Evolutionary conservation across 2,113 vertebrate genomes (phyloP).

Genomic region (Nerophis lumbriciformis): DNA sequence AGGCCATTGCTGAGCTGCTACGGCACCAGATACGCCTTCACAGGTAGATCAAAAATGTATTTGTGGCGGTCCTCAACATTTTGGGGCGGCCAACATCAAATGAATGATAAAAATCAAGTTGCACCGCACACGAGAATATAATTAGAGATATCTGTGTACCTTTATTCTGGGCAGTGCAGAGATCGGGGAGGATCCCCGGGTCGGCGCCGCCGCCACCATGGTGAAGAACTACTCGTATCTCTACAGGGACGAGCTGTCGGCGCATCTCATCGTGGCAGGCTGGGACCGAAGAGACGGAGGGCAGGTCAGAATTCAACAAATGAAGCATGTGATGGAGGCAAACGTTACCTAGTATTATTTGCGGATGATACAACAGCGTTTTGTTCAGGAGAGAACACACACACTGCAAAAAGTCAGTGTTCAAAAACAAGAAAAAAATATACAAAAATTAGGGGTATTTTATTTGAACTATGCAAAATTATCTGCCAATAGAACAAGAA

Average conservation of each 20-base stretch:
- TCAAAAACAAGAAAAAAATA: too few relatives aligned
- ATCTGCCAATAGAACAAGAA: too few relatives aligned
- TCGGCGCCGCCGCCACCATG: slow-evolving; percentile 77
- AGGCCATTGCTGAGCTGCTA: slow-evolving; percentile 80
- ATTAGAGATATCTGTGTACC: neutral
- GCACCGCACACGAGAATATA: too few relatives aligned
- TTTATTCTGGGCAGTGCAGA: slow-evolving; percentile 66
- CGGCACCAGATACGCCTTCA: slow-evolving; percentile 83
- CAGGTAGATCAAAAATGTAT: slow-evolving; percentile 60
- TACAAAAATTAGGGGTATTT: too few relatives aligned
- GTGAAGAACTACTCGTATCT: slow-evolving; percentile 82
- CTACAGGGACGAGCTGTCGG: slow-evolving; percentile 81
- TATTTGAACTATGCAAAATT: too few relatives aligned
- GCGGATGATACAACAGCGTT: too few relatives aligned
- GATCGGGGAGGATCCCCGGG: slow-evolving; percentile 71
- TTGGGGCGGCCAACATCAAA: neutral
- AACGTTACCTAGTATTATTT: too few relatives aligned
- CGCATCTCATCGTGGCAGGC: slow-evolving; percentile 82
- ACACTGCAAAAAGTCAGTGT: too few relatives aligned
- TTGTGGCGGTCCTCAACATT: neutral
- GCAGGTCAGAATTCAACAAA: slow-evolving; percentile 67
- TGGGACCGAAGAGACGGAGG: slow-evolving; percentile 78
- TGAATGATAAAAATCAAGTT: neutral
- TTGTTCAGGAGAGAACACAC: too few relatives aligned
- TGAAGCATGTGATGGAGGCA: neutral